Conservation (phyloP, 2,888 invertebrate species). For the Andrena camellia region DNA sequence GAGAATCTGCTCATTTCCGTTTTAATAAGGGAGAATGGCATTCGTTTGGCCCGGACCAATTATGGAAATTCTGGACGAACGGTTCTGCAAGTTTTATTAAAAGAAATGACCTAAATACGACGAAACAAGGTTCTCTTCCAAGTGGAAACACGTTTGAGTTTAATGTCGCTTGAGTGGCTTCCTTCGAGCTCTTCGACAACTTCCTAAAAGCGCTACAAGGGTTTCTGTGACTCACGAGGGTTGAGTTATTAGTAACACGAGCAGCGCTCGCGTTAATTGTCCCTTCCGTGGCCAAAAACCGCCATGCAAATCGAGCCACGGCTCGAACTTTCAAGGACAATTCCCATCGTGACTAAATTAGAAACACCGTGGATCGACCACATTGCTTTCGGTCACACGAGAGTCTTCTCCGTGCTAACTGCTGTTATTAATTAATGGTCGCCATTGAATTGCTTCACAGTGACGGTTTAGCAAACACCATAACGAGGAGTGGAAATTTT, state of each 20-base stretch:
- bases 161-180: constrained; percentile 1
- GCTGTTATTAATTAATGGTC: constrained; percentile 6
- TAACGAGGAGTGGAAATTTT: not conserved
- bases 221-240: constrained; percentile 35
- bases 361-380: constrained; percentile 34
- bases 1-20: too few relatives aligned
- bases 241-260: constrained; percentile 43
- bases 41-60: not conserved
- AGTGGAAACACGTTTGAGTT: not conserved
- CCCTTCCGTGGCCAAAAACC: constrained; percentile 34
- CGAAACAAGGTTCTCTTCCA: not conserved
- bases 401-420: not conserved
- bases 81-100: not conserved
- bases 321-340: constrained; percentile 39
- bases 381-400: constrained; percentile 18
- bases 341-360: constrained; percentile 40
- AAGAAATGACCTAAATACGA: not conserved
- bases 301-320: constrained; percentile 15
- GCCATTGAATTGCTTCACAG: not conserved
- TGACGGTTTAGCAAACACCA: too few relatives aligned
- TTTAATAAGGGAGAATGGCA: too few relatives aligned
- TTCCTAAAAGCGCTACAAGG: constrained; percentile 33
- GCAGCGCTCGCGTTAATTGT: constrained; percentile 48
- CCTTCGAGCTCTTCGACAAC: constrained; percentile 19
- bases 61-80: not conserved